Evolutionary conservation across 2,797 vertebrate genomes (phyloP).

Genomic region (Melanotaenia maccullochi): DNA sequence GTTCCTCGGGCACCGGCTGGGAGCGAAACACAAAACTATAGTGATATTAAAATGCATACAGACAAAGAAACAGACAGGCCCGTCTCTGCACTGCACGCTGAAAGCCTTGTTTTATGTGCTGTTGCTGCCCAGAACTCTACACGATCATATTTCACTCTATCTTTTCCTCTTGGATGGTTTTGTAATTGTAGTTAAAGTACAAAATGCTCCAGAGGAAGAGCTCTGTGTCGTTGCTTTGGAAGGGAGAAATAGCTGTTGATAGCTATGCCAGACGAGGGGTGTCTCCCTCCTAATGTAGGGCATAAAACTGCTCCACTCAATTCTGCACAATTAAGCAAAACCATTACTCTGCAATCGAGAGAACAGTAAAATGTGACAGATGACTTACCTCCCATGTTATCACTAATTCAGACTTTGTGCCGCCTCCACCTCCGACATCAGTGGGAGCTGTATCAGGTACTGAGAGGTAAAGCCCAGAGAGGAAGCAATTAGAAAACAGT

Average conservation of each 20-base stretch:
- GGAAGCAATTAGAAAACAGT: slow-evolving; percentile 67
- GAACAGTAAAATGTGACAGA: slow-evolving; percentile 79
- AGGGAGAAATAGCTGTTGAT: slow-evolving; percentile 59
- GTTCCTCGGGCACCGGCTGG: slow-evolving; percentile 93
- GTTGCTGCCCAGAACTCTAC: slow-evolving; percentile 16
- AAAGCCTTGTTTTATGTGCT: slow-evolving; percentile 5
- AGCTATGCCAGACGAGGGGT: slow-evolving; percentile 56
- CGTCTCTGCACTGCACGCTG: slow-evolving; percentile 52
- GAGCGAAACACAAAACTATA: slow-evolving; percentile 87
- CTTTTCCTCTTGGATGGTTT: slow-evolving; percentile 37
- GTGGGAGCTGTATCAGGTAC: slow-evolving; percentile 93
- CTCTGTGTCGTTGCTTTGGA: slow-evolving; percentile 61
- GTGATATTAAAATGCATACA: slow-evolving; percentile 89
- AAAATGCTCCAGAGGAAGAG: slow-evolving; percentile 57
- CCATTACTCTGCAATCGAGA: slow-evolving; percentile 70
- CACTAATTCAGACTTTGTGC: slow-evolving; percentile 96
- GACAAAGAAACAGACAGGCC: slow-evolving; percentile 77
- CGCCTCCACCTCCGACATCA: slow-evolving; percentile 94
- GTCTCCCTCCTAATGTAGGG: slow-evolving; percentile 61
- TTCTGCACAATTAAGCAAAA: slow-evolving; percentile 86
- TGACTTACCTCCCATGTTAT: slow-evolving; percentile 98
- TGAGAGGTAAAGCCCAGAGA: slow-evolving; percentile 80
- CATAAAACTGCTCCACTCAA: slow-evolving; percentile 80
- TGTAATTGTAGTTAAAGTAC: slow-evolving; percentile 63
- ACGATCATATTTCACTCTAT: slow-evolving; percentile 36